Conservation (phyloP, 2,888 invertebrate genomes). For the Eupithecia vulgata region DNA sequence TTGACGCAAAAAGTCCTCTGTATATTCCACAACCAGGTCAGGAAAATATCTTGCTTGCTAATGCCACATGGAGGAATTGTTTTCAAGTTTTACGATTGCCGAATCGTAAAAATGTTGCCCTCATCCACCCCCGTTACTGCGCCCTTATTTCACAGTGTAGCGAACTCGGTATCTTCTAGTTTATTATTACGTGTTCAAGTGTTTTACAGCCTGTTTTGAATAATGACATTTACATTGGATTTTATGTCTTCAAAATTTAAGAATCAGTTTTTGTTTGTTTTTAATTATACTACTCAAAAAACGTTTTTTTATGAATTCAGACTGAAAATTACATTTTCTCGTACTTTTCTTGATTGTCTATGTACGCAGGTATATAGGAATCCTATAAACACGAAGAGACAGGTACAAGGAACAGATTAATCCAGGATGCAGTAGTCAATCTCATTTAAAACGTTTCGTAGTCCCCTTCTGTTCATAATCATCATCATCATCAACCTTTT, state of each 20-base stretch:
- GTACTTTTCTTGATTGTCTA: background rate
- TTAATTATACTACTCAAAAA: background rate
- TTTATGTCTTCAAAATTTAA: background rate
- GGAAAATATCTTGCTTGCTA: constrained; percentile 34
- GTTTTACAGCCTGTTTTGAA: constrained; percentile 29
- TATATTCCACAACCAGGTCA: constrained; percentile 35
- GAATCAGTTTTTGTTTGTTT: background rate
- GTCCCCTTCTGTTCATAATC: background rate
- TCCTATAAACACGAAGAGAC: background rate
- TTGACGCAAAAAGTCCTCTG: constrained; percentile 7
- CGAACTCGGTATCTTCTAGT: constrained; percentile 30
- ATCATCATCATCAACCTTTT: too few species aligned
- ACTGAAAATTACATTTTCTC: background rate
- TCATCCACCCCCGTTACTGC: constrained; percentile 41
- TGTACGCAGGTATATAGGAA: background rate
- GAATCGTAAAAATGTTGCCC: constrained; percentile 58
- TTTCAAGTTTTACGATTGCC: constrained; percentile 60
- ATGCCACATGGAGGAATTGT: constrained; percentile 54
- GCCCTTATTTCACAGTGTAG: constrained; percentile 37
- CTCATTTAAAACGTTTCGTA: background rate
- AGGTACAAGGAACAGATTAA: background rate
- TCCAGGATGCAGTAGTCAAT: background rate
- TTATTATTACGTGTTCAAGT: constrained; percentile 32
- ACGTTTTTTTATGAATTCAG: too few species aligned
- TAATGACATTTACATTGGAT: constrained; percentile 17